Evolutionary conservation across 2,797 vertebrate species (phyloP).

Genomic region (Rachycentron canadum): DNA sequence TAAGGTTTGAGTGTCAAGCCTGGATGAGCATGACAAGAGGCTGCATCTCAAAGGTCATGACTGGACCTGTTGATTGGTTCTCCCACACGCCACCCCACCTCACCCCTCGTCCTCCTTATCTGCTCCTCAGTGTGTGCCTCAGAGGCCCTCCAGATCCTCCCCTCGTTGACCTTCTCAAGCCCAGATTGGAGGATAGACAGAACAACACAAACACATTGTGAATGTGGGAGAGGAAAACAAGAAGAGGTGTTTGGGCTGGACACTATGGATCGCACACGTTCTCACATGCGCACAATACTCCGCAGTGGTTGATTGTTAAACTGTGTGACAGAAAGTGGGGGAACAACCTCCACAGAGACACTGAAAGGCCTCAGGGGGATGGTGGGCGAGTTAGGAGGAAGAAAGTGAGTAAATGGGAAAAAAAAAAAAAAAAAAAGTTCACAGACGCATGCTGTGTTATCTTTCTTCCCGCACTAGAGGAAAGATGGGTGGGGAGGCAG

Average conservation of each 20-base stretch:
- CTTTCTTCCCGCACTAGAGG: conserved; percentile 19
- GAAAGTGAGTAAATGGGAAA: conserved; percentile 43
- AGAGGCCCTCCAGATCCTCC: conserved; percentile 30
- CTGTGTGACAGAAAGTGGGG: conserved; percentile 4
- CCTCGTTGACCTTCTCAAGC: conserved; percentile 43
- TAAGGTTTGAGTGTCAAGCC: conserved; percentile 32
- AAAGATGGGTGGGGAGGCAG: conserved; percentile 32
- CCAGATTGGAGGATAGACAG: conserved; percentile 24
- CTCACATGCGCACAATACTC: background rate
- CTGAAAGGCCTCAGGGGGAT: conserved; percentile 23
- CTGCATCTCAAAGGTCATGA: conserved; percentile 60
- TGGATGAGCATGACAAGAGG: conserved; percentile 57
- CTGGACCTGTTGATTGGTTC: conserved; percentile 64
- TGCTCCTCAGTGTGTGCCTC: conserved; percentile 32
- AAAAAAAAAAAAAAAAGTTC: too few species aligned
- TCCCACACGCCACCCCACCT: conserved; percentile 23
- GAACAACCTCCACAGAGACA: conserved; percentile 12
- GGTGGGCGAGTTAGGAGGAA: conserved; percentile 29
- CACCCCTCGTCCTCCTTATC: conserved; percentile 36
- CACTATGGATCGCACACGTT: background rate
- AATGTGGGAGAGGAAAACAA: background rate
- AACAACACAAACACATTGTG: conserved; percentile 6
- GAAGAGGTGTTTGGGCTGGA: conserved; percentile 5
- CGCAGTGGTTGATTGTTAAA: background rate
- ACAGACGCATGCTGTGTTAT: conserved; percentile 38